Conservation (phyloP, 2,888 invertebrate species). For the Eupelmus urozonus region DNA sequence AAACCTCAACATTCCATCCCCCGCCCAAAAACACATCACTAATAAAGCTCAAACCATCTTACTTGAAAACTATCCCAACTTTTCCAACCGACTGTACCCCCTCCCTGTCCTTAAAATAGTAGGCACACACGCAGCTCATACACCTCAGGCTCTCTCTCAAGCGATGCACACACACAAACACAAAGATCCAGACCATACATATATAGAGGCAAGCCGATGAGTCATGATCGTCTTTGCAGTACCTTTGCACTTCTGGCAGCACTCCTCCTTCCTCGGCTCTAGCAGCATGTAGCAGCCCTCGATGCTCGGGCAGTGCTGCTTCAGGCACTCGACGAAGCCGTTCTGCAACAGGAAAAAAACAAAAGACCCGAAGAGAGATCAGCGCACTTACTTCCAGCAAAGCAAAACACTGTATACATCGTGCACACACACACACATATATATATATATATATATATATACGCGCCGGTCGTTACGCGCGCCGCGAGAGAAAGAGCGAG, state of each 20-base stretch:
- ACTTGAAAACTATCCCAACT: too few species aligned
- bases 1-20: too few species aligned
- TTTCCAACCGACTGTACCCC: neutral
- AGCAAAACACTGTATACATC: too few species aligned
- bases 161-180: too few species aligned
- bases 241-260: conserved; percentile 91
- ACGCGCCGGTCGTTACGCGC: neutral
- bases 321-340: conserved; percentile 90
- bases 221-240: conserved; percentile 1
- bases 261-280: conserved; percentile 85
- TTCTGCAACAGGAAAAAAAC: conserved; percentile 80
- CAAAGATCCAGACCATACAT: too few species aligned
- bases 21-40: too few species aligned
- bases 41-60: too few species aligned
- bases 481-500: too few species aligned
- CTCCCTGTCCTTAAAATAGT: conserved; percentile 11
- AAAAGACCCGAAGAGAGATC: neutral
- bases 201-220: neutral
- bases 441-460: too few species aligned
- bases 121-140: neutral
- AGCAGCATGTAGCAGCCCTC: conserved; percentile 90
- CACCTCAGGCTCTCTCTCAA: too few species aligned
- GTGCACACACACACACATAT: too few species aligned
- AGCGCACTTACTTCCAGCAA: neutral
- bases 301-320: conserved; percentile 87